phyloP scores from a whole-genome alignment of 2,113 vertebrate genomes.

The Amphiprion ocellaris region DNA sequence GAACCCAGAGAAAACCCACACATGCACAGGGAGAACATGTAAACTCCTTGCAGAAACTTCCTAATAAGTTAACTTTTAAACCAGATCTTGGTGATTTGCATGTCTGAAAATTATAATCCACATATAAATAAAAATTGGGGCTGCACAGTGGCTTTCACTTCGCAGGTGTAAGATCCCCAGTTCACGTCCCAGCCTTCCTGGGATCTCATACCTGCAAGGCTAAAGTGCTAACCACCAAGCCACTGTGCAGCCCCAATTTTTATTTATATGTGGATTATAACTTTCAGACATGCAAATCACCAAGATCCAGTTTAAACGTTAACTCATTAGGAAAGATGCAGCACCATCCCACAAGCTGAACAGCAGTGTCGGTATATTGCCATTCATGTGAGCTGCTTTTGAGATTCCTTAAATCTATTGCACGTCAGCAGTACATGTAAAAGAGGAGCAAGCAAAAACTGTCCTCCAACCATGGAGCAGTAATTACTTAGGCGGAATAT shows the following conservation, averaged over 20 bases:
- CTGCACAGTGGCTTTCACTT: too few species aligned
- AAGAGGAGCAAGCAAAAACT: conserved; percentile 12
- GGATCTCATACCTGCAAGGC: too few species aligned
- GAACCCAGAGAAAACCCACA: too few species aligned
- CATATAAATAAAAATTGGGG: too few species aligned
- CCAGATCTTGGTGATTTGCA: background rate
- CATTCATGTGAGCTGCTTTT: conserved; percentile 6
- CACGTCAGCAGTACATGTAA: conserved; percentile 4
- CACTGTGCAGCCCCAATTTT: too few species aligned
- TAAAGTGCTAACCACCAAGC: too few species aligned
- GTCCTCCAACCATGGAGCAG: conserved; percentile 33
- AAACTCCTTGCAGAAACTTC: background rate
- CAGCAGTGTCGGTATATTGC: background rate
- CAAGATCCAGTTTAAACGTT: background rate
- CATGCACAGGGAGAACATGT: too few species aligned
- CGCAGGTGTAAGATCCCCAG: too few species aligned
- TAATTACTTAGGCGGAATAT: conserved; percentile 62
- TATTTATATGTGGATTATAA: background rate
- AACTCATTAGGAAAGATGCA: background rate
- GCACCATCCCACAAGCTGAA: background rate
- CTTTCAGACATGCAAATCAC: too few species aligned
- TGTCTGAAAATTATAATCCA: background rate
- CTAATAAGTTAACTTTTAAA: background rate
- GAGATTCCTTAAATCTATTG: conserved; percentile 13
- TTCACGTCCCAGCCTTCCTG: too few species aligned